phyloP scores from a whole-genome alignment of 2,888 invertebrate genomes.

The Scelioninae gen. 1 region DNA sequence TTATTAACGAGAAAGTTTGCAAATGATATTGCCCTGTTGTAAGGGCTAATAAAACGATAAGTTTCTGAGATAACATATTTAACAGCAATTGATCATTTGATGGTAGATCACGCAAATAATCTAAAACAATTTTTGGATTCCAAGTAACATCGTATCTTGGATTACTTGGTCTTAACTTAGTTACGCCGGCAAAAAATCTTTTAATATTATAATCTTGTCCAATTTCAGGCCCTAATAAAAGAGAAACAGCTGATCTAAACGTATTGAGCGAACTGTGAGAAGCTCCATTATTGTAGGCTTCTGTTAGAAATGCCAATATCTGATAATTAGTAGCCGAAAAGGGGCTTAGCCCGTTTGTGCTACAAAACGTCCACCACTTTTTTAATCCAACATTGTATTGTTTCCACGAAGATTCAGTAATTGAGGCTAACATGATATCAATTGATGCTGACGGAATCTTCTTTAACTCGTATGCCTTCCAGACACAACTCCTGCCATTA shows the following conservation, averaged over 20 bases:
- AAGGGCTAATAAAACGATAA: conserved; percentile 43
- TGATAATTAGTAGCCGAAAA: conserved; percentile 3
- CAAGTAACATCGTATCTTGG: conserved; percentile 56
- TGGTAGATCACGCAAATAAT: conserved; percentile 29
- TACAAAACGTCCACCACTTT: conserved; percentile 47
- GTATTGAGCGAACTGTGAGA: conserved; percentile 35
- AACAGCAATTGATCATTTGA: conserved; percentile 38
- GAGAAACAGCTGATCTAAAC: conserved; percentile 44
- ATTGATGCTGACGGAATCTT: conserved; percentile 22
- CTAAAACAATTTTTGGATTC: conserved; percentile 51
- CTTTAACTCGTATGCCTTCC: conserved; percentile 39
- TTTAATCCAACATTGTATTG: conserved; percentile 47
- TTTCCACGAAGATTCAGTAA: conserved; percentile 47
- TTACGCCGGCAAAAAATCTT: conserved; percentile 44
- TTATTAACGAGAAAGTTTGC: conserved; percentile 31
- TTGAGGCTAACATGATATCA: conserved; percentile 43
- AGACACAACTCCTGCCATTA: conserved; percentile 51
- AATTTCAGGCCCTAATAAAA: conserved; percentile 38
- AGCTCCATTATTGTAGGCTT: not conserved
- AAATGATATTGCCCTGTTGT: conserved; percentile 35
- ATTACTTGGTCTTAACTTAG: conserved; percentile 14
- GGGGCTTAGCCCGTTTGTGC: not conserved
- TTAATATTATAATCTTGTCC: conserved; percentile 30
- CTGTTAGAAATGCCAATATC: conserved; percentile 20
- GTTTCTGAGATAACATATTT: conserved; percentile 36